phyloP scores from a whole-genome alignment of 2,888 invertebrate species.

The Trichogramma evanescens region DNA sequence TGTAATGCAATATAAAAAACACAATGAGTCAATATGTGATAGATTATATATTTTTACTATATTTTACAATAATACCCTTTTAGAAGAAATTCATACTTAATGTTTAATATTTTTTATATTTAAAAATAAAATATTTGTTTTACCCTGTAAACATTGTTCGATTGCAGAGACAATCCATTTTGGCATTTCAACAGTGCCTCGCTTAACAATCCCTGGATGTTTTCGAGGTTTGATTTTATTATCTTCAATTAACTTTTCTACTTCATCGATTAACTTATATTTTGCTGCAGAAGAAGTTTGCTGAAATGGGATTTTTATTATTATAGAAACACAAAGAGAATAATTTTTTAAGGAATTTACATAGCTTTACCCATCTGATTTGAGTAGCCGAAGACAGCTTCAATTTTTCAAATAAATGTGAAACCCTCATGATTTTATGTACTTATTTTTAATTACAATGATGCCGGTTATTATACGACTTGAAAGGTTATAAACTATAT shows the following conservation, averaged over 20 bases:
- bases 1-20: conserved; percentile 7
- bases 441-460: neutral
- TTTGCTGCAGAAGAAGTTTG: conserved; percentile 31
- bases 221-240: conserved; percentile 57
- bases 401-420: conserved; percentile 1
- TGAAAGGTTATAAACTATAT: no score
- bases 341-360: neutral
- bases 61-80: neutral
- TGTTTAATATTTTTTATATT: neutral
- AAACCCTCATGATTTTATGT: neutral
- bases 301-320: conserved; percentile 25
- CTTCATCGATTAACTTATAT: conserved; percentile 50
- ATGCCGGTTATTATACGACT: no score
- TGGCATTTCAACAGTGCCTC: conserved; percentile 55
- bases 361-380: conserved; percentile 18
- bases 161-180: conserved; percentile 56
- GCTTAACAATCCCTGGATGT: conserved; percentile 65
- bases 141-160: conserved; percentile 50
- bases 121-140: conserved; percentile 1
- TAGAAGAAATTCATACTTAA: neutral
- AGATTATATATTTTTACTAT: neutral
- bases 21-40: neutral
- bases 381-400: conserved; percentile 3
- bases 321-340: neutral
- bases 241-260: conserved; percentile 51